Percentiles rank a stretch among this genome's conserved stretches.
phyloP scores from a whole-genome alignment of 1,140 invertebrate genomes.

The Tetranychus urticae region DNA sequence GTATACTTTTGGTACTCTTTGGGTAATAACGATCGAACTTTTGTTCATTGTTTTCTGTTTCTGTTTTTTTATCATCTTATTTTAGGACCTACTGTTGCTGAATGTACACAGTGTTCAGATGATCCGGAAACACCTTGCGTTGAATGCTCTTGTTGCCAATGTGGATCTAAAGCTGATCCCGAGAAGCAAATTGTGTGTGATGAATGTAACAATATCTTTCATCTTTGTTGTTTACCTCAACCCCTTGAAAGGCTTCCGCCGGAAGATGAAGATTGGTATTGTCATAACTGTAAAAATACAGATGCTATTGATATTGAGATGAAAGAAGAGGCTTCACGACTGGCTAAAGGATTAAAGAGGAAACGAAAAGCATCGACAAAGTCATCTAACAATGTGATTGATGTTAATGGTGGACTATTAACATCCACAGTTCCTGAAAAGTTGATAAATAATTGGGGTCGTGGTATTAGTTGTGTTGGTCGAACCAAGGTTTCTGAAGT shows the following conservation, averaged over 20 bases:
- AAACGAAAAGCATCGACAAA: slow-evolving; percentile 30
- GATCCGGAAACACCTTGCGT: slow-evolving; percentile 35
- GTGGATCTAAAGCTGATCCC: slow-evolving; percentile 41
- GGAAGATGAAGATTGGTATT: slow-evolving; percentile 58
- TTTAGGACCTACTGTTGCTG: slow-evolving; percentile 15
- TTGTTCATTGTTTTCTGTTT: not conserved
- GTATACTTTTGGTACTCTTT: too few relatives aligned
- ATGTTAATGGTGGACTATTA: slow-evolving; percentile 47
- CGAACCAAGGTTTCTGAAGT: too few relatives aligned
- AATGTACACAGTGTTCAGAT: slow-evolving; percentile 37
- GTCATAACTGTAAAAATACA: slow-evolving; percentile 48
- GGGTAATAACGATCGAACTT: too few relatives aligned
- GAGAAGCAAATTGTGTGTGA: slow-evolving; percentile 47
- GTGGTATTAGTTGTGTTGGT: too few relatives aligned
- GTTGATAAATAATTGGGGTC: too few relatives aligned
- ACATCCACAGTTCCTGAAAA: too few relatives aligned
- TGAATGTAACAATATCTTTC: slow-evolving; percentile 43
- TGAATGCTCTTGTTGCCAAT: slow-evolving; percentile 47
- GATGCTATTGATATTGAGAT: slow-evolving; percentile 19
- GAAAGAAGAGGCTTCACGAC: slow-evolving; percentile 24
- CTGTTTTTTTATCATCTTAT: too few relatives aligned
- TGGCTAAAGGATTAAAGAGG: slow-evolving; percentile 33
- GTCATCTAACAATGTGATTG: slow-evolving; percentile 59
- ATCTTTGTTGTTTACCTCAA: slow-evolving; percentile 39
- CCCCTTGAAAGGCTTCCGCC: slow-evolving; percentile 35